phyloP scores from a whole-genome alignment of 2,113 vertebrate genomes.

The Phyllopteryx taeniolatus region DNA sequence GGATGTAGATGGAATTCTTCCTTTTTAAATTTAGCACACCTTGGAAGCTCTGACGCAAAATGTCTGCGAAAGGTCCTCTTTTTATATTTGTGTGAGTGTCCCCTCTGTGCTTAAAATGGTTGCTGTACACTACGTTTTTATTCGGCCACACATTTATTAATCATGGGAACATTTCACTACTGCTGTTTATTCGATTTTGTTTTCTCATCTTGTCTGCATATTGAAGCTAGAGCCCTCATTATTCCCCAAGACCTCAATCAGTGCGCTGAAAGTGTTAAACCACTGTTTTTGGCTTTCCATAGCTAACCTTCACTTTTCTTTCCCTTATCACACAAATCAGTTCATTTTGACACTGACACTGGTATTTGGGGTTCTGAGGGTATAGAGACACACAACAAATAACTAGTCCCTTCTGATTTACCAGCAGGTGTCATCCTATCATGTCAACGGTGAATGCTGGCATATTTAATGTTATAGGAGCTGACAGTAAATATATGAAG shows the following conservation, averaged over 20 bases:
- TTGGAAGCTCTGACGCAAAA: too few species aligned
- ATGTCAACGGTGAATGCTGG: background rate
- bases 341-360: background rate
- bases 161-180: background rate
- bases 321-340: background rate
- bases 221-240: background rate
- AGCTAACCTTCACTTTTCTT: background rate
- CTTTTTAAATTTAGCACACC: too few species aligned
- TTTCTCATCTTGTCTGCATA: background rate
- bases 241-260: background rate
- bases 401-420: background rate
- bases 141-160: too few species aligned
- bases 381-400: background rate
- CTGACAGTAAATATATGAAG: background rate
- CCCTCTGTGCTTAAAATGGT: too few species aligned
- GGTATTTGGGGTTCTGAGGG: background rate
- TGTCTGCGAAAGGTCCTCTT: too few species aligned
- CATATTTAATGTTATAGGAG: background rate
- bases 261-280: background rate
- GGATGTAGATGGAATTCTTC: too few species aligned
- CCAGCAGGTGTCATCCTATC: background rate
- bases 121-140: too few species aligned
- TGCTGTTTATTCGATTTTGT: background rate
- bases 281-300: background rate
- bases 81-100: too few species aligned